phyloP scores from a whole-genome alignment of 2,797 vertebrate genomes.

The Catharus ustulatus region DNA sequence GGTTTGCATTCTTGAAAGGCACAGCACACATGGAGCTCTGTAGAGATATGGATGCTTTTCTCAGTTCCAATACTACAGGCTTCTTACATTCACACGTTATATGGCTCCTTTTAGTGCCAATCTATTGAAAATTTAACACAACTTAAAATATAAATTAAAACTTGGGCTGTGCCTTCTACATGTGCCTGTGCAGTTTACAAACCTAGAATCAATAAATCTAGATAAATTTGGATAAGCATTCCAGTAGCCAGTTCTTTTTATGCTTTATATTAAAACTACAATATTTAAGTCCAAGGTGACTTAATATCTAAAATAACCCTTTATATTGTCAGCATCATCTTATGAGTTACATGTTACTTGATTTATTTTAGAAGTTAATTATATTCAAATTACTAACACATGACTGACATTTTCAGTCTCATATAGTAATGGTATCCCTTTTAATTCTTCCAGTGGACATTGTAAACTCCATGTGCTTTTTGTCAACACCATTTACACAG shows the following conservation, averaged over 20 bases:
- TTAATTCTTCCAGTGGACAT: not conserved
- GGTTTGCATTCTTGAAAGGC: not conserved
- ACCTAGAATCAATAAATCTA: not conserved
- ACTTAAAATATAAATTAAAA: not conserved
- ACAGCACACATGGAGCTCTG: not conserved
- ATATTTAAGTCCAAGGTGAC: not conserved
- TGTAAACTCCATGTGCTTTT: not conserved
- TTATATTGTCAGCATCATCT: not conserved
- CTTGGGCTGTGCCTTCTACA: not conserved
- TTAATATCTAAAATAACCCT: not conserved
- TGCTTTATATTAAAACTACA: not conserved
- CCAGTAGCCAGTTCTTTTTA: not conserved
- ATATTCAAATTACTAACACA: not conserved
- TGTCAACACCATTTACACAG: not conserved
- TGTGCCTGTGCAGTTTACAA: not conserved
- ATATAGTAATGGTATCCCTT: not conserved
- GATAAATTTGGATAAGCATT: not conserved
- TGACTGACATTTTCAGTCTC: not conserved
- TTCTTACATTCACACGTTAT: not conserved
- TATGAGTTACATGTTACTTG: not conserved
- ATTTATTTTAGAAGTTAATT: not conserved
- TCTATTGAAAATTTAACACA: not conserved
- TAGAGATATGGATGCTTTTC: not conserved
- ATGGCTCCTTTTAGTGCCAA: not conserved
- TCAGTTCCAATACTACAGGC: not conserved